These are phyloP conservation scores for Brachyrhaphis roseni DNA, from an alignment of 2,797 vertebrate genomes.

Conservation along the genomic window DNA sequence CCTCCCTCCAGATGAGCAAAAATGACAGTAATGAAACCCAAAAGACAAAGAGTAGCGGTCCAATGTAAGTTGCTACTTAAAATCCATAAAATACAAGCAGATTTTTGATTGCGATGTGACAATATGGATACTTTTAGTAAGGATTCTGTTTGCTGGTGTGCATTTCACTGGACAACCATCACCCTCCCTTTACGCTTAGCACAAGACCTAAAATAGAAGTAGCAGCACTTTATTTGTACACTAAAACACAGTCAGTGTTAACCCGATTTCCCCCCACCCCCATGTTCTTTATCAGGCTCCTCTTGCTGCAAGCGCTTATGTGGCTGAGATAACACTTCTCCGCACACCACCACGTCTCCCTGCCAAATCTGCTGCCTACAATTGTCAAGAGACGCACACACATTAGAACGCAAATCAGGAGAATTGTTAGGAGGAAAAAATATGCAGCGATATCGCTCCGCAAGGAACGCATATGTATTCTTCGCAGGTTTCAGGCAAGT, in stretches of 20 bases:
- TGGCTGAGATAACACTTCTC: constrained; percentile 55
- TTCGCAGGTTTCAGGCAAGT: constrained; percentile 38
- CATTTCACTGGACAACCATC: not conserved
- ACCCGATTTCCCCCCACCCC: constrained; percentile 14
- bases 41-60: not conserved
- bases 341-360: constrained; percentile 51
- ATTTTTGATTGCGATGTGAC: not conserved
- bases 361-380: constrained; percentile 65
- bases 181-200: not conserved
- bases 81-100: not conserved
- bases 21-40: not conserved
- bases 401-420: constrained; percentile 47
- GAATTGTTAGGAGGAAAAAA: constrained; percentile 46
- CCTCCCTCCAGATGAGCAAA: not conserved
- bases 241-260: constrained; percentile 37
- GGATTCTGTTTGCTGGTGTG: not conserved
- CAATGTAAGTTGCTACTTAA: too few relatives aligned
- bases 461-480: constrained; percentile 47
- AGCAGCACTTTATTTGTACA: constrained; percentile 26
- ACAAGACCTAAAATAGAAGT: constrained; percentile 9
- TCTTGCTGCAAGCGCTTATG: constrained; percentile 52
- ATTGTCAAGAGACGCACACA: constrained; percentile 50
- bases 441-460: constrained; percentile 21
- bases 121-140: not conserved
- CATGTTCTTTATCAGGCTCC: constrained; percentile 55